Evolutionary conservation across 2,888 invertebrate species (phyloP).

Genomic region (Parnassius apollo): DNA sequence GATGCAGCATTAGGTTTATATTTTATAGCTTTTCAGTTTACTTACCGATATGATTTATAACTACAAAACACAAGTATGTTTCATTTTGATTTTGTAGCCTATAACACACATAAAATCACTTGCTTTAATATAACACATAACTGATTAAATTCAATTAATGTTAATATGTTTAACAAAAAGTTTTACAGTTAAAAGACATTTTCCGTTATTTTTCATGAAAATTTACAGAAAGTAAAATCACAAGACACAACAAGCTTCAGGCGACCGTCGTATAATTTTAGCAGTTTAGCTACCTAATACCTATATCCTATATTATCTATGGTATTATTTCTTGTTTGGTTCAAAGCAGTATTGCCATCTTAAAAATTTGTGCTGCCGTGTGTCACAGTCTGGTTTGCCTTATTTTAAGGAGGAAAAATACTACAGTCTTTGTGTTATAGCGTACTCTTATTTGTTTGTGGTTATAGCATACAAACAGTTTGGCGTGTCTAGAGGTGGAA

Average conservation of each 20-base stretch:
- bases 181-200: slow-evolving; percentile 62
- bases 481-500: no score
- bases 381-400: no score
- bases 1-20: slow-evolving; percentile 20
- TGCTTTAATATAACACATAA: slow-evolving; percentile 27
- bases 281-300: no score
- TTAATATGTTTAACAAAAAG: slow-evolving; percentile 41
- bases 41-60: slow-evolving; percentile 69
- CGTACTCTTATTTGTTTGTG: no score
- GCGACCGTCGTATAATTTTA: slow-evolving; percentile 16
- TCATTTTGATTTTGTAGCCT: slow-evolving; percentile 71
- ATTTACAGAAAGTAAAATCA: slow-evolving; percentile 64
- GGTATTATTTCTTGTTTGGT: no score
- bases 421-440: no score
- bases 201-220: slow-evolving; percentile 72
- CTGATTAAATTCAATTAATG: slow-evolving; percentile 23
- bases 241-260: slow-evolving; percentile 51
- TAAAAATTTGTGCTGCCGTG: no score
- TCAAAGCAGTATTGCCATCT: no score
- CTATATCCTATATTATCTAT: no score
- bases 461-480: no score
- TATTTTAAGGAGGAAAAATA: no score
- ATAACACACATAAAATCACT: slow-evolving; percentile 66
- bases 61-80: slow-evolving; percentile 70
- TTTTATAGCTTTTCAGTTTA: slow-evolving; percentile 42